phyloP scores from a whole-genome alignment of 2,113 vertebrate genomes.

The Agapornis roseicollis region DNA sequence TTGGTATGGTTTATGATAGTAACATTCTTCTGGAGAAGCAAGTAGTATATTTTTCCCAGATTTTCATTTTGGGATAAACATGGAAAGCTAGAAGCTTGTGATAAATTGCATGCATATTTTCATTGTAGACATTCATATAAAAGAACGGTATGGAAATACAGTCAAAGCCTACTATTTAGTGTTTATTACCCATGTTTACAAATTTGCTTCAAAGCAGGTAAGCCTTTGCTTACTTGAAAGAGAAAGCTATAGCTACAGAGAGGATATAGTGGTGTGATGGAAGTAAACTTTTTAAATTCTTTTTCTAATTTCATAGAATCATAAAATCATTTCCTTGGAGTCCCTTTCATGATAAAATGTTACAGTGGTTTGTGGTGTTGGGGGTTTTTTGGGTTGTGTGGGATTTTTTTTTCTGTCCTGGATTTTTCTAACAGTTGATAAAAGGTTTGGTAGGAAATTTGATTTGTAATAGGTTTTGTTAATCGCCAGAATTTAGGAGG shows the following conservation, averaged over 20 bases:
- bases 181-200: background rate
- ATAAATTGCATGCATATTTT: background rate
- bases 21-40: background rate
- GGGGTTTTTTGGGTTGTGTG: background rate
- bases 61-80: background rate
- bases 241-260: background rate
- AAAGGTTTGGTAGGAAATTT: background rate
- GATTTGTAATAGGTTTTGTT: background rate
- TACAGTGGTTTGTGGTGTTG: background rate
- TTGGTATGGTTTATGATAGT: background rate
- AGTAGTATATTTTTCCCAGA: background rate
- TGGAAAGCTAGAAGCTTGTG: background rate
- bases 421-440: background rate
- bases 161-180: background rate
- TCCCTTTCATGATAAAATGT: background rate
- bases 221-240: background rate
- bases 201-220: background rate
- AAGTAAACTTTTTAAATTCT: background rate
- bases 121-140: background rate
- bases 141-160: background rate
- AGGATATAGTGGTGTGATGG: background rate
- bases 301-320: background rate
- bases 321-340: background rate
- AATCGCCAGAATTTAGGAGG: background rate
- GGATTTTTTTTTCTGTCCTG: background rate